Base-by-base conservation (phyloP, 1,140 invertebrate genomes). In the Pogonognathellus flavescens region DNA sequence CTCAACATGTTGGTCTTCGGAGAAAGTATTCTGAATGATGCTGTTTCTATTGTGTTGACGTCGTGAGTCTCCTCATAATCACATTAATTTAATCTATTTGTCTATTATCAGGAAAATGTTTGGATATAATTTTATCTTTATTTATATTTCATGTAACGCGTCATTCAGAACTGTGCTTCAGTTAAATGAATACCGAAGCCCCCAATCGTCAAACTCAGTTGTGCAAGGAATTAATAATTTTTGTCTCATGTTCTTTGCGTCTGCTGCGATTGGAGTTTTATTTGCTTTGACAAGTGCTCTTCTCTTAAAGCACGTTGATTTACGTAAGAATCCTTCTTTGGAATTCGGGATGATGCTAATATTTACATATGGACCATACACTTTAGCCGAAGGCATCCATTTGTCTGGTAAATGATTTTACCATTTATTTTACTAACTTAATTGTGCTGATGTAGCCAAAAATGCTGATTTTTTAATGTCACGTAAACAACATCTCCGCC, bases 261-360 rank as follows among this genome's bases (percentile, higher is more conserved):
- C 98, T 8, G 97, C 98, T 82, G 96, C 96, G 20, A 98, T 99
- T 89, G 98, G 98, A n/a, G 96, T 97, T 11, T 92, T 96, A 16
- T 98, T 98, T 92, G 98, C 97, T 18, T 92, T 99, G 5, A 94
- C 97, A 18, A 98, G 97, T 92, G 97, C 98, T 53, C 91, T 99
- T 49, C 92, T 99, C 91, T 91, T 88, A n/a, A 88, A 88, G 70
- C 96, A 99, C 92, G 94, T 99, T 86, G 97, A 99, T 92, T 92
- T 99, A 16, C 93, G 98, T 57, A 98, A 98, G 91, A 98, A 99
- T 92, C 98, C 98, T 0, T 99, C 98, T 8, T 91, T 99, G 57
- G 98, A 99, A 92, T 98, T 99, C 93, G 98, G 96, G 53, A 95
- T 99, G 92, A 98, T 99, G 95, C 92, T 99, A 20, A 96, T 99